Conservation (phyloP, 2,113 vertebrate species). For the Catharus minimus region DNA sequence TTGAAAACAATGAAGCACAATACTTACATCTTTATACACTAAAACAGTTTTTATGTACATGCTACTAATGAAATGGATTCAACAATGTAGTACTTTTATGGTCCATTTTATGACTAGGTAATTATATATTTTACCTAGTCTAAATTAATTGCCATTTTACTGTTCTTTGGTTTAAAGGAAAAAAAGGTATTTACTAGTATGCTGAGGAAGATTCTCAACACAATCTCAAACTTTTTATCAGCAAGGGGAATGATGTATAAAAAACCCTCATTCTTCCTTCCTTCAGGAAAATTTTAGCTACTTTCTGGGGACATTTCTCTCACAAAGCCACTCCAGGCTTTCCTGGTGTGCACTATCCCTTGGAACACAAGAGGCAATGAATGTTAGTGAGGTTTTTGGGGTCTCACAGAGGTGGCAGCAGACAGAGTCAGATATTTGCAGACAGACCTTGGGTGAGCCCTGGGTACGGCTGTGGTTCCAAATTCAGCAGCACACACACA, state of each 20-base stretch:
- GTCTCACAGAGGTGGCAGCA: not conserved
- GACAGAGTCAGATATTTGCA: not conserved
- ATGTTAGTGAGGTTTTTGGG: not conserved
- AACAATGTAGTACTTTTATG: conserved; percentile 49
- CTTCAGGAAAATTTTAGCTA: conserved; percentile 25
- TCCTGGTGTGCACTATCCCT: not conserved
- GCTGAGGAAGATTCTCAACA: not conserved
- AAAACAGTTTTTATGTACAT: conserved; percentile 23
- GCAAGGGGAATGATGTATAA: conserved; percentile 42
- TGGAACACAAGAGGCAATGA: conserved; percentile 25
- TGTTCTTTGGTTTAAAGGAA: conserved; percentile 42
- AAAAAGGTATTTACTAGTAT: conserved; percentile 22
- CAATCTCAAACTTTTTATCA: conserved; percentile 36
- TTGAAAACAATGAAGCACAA: not conserved
- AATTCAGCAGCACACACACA: not conserved
- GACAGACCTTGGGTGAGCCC: not conserved
- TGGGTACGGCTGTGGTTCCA: not conserved
- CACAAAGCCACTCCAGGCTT: not conserved
- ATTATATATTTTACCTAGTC: conserved; percentile 65
- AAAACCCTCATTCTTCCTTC: conserved; percentile 20
- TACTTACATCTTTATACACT: not conserved
- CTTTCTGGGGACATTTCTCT: conserved; percentile 45
- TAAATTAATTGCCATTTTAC: conserved; percentile 60
- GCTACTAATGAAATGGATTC: conserved; percentile 38
- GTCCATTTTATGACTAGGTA: conserved; percentile 56